Evolutionary conservation across 2,888 invertebrate species (phyloP).

Genomic region (Dromius quadrimaculatus): DNA sequence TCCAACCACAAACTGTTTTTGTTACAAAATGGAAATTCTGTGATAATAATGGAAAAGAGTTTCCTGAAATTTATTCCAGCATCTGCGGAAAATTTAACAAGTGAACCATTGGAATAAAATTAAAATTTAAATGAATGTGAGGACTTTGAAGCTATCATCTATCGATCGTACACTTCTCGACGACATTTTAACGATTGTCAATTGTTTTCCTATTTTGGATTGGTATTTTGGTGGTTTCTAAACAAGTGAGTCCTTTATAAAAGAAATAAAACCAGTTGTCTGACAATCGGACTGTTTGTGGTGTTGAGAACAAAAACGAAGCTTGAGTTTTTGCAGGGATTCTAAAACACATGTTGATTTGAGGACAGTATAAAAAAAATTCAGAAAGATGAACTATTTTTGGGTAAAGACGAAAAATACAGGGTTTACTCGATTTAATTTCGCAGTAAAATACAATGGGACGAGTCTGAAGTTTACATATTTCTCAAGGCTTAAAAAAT

Average conservation of each 20-base stretch:
- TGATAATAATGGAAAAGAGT: slow-evolving; percentile 15
- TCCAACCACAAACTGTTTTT: background rate
- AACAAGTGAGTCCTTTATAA: slow-evolving; percentile 26
- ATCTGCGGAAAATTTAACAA: slow-evolving; percentile 13
- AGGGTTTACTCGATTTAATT: too few relatives aligned
- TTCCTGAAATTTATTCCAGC: slow-evolving; percentile 18
- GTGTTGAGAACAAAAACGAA: background rate
- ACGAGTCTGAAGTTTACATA: too few relatives aligned
- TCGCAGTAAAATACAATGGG: too few relatives aligned
- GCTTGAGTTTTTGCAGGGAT: slow-evolving; percentile 13
- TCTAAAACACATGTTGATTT: slow-evolving; percentile 27
- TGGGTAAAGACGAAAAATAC: too few relatives aligned
- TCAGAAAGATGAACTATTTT: too few relatives aligned
- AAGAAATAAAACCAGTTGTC: slow-evolving; percentile 25
- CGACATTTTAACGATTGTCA: background rate
- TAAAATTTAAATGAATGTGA: slow-evolving; percentile 9
- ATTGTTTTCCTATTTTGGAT: slow-evolving; percentile 12
- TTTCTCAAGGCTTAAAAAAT: too few relatives aligned
- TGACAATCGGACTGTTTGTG: slow-evolving; percentile 17
- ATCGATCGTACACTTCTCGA: background rate
- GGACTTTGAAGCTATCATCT: background rate
- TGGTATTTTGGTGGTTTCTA: slow-evolving; percentile 25
- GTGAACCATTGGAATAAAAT: slow-evolving; percentile 19
- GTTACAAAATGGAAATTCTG: slow-evolving; percentile 14
- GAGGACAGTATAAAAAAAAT: too few relatives aligned